Conservation (phyloP, 1,140 invertebrate genomes). For the Caenorhabditis tropicalis region DNA sequence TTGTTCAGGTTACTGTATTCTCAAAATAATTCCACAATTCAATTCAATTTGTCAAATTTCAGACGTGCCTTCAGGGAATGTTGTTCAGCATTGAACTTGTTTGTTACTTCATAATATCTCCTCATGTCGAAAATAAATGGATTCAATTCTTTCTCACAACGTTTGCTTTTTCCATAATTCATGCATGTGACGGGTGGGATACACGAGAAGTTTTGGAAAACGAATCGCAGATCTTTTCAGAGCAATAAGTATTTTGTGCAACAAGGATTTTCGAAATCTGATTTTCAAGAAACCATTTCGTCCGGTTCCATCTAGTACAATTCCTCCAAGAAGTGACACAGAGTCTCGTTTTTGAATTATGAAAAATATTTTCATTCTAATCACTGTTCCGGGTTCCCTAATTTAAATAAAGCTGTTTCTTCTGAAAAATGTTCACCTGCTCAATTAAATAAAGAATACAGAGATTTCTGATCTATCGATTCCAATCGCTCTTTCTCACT, state of each 20-base stretch:
- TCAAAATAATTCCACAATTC: background rate
- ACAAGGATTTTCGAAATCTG: background rate
- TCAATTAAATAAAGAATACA: too few species aligned
- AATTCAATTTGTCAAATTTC: background rate
- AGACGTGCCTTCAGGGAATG: background rate
- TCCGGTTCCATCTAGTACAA: background rate
- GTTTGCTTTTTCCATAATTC: background rate
- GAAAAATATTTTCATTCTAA: too few species aligned
- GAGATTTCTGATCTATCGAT: too few species aligned
- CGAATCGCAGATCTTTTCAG: background rate
- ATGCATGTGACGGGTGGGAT: background rate
- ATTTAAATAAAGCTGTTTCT: too few species aligned
- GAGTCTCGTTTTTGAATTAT: background rate
- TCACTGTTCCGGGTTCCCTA: too few species aligned
- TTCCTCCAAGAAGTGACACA: background rate
- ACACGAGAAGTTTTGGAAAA: background rate
- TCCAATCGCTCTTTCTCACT: too few species aligned
- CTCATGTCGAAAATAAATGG: background rate
- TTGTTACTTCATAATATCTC: background rate
- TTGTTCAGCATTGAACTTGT: background rate
- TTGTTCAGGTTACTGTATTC: background rate
- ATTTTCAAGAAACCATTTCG: background rate
- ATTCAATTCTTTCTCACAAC: constrained; percentile 12
- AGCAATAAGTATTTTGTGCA: background rate
- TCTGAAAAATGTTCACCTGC: too few species aligned